A percentile compares a stretch with the other conserved stretches of the same genome.
Conservation (phyloP, 1,140 invertebrate species). For the Ips nitidus region DNA sequence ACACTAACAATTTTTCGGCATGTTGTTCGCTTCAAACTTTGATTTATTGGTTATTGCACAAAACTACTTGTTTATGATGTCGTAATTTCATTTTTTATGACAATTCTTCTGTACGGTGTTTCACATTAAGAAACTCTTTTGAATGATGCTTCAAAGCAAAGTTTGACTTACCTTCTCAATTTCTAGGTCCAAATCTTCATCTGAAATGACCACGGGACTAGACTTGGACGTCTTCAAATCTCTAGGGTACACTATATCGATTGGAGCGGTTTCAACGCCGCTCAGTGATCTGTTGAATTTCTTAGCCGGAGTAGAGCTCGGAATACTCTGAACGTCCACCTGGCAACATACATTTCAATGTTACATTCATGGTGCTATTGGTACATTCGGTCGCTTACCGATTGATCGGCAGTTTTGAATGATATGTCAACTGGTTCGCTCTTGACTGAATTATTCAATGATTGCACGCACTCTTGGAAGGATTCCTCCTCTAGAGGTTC, state of each 20-base stretch:
- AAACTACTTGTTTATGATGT: too few relatives aligned
- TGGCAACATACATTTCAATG: too few relatives aligned
- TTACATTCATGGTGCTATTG: too few relatives aligned
- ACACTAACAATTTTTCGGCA: too few relatives aligned
- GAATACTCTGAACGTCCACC: not conserved
- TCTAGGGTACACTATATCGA: constrained; percentile 60
- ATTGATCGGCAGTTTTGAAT: too few relatives aligned
- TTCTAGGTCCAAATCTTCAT: constrained; percentile 62
- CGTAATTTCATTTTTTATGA: not conserved
- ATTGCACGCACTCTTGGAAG: not conserved
- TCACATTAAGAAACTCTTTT: too few relatives aligned
- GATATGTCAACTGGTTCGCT: too few relatives aligned
- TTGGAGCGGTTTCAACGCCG: constrained; percentile 59
- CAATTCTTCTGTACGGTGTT: too few relatives aligned
- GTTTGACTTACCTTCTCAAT: constrained; percentile 58
- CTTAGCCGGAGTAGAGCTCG: constrained; percentile 9
- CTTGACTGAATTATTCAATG: not conserved
- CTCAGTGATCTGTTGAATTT: constrained; percentile 44
- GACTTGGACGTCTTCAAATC: constrained; percentile 55
- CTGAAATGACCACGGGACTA: constrained; percentile 58
- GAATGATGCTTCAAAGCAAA: not conserved
- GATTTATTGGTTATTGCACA: too few relatives aligned
- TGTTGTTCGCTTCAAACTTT: too few relatives aligned
- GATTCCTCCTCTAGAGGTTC: constrained; percentile 33
- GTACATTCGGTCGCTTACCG: too few relatives aligned